Evolutionary conservation across 2,113 vertebrate genomes (phyloP).

Genomic region (Phycodurus eques): DNA sequence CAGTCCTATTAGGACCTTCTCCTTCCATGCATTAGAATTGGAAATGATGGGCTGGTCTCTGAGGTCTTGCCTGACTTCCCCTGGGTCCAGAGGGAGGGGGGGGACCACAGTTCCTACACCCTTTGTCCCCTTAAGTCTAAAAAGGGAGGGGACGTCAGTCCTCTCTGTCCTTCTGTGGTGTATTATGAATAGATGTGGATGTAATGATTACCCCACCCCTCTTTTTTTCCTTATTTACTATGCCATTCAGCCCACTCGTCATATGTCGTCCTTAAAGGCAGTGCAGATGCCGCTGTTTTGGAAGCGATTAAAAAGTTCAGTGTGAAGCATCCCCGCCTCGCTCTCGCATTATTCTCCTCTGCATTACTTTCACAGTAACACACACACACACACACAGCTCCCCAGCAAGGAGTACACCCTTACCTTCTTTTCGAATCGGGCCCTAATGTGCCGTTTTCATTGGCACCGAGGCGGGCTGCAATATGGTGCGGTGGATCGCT

Average conservation of each 20-base stretch:
- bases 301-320: conserved; percentile 84
- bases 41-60: conserved; percentile 92
- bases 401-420: conserved; percentile 84
- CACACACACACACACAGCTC: conserved; percentile 66
- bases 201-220: conserved; percentile 85
- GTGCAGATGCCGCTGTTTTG: conserved; percentile 91
- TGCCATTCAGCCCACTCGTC: conserved; percentile 86
- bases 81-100: conserved; percentile 76
- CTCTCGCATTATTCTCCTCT: conserved; percentile 10
- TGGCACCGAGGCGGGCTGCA: conserved; percentile 94
- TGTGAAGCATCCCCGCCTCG: conserved; percentile 62
- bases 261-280: conserved; percentile 77
- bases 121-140: conserved; percentile 81
- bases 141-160: conserved; percentile 62
- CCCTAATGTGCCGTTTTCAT: conserved; percentile 98
- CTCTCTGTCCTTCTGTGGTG: conserved; percentile 86
- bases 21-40: conserved; percentile 95
- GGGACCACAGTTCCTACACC: conserved; percentile 84
- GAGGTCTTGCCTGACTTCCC: conserved; percentile 87
- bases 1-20: conserved; percentile 82
- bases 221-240: conserved; percentile 74
- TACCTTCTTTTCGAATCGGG: conserved; percentile 81
- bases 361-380: conserved; percentile 47
- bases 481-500: conserved; percentile 95
- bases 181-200: conserved; percentile 97